Evolutionary conservation across 2,797 vertebrate species (phyloP).

Genomic region (Rhinogobio ventralis): DNA sequence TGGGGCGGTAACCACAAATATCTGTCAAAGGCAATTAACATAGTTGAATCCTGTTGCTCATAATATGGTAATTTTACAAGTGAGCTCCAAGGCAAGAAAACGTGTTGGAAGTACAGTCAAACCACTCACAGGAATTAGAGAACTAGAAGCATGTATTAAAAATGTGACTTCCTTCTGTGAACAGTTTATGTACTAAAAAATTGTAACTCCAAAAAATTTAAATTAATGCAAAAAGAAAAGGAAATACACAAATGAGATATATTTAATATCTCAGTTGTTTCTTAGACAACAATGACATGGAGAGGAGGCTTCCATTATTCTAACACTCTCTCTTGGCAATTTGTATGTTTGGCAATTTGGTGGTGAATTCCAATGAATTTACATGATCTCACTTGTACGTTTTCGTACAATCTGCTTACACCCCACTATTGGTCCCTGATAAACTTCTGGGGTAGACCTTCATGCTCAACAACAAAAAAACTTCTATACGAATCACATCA

Average conservation of each 20-base stretch:
- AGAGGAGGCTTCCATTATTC: background rate
- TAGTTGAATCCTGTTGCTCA: constrained; percentile 35
- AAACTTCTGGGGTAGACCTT: background rate
- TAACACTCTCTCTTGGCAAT: background rate
- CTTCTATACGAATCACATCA: background rate
- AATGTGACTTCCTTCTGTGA: constrained; percentile 31
- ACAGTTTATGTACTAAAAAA: constrained; percentile 24
- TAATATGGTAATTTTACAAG: constrained; percentile 66
- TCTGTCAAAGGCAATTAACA: constrained; percentile 70
- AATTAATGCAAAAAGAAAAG: background rate
- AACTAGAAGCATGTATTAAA: constrained; percentile 31
- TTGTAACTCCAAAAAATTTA: background rate
- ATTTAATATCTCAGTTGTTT: background rate
- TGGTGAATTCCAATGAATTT: background rate
- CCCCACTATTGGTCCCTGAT: background rate
- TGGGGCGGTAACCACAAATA: constrained; percentile 66
- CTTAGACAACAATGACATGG: background rate
- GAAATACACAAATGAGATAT: background rate
- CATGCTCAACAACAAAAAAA: too few relatives aligned
- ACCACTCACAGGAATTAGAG: constrained; percentile 31
- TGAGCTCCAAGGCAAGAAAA: constrained; percentile 63
- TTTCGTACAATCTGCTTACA: background rate
- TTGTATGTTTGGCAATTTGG: background rate
- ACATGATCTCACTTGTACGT: background rate
- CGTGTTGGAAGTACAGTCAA: constrained; percentile 27